Evolutionary conservation across 2,113 vertebrate species (phyloP), one percentile per base, ranked within the genome.

Genomic region (Erythrocercus mccallii): DNA sequence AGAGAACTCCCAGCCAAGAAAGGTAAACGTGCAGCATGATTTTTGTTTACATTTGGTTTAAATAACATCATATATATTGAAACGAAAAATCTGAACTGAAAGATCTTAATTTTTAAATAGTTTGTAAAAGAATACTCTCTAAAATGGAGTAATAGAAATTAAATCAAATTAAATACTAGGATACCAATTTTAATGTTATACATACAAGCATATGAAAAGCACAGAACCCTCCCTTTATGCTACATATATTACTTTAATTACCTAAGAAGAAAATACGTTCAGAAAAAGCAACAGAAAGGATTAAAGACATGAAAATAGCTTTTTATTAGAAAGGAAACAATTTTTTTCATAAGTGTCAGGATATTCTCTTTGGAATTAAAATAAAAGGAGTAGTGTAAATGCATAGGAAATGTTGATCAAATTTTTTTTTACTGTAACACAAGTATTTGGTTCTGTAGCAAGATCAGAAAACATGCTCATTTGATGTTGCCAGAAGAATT

Each of bases 201-300:
- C 7, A 60, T 3, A 45, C 8, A 31, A 0, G 0, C 13, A 57
- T 11, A 31, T 24, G 21, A 31, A 85, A 7, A 65, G 16, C 10
- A 53, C 45, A 61, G 42, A 78, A 61, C 8, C 33, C 65, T 20
- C 53, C 24, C 27, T 37, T 42, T 73, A 78, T 12, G 31, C 45
- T 69, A 47, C 12, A 70, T 6, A 48, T 42, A 13, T 86, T 70
- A 70, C 9, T 93, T 56, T 35, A 60, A 66, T 30, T 42, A 60
- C 9, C 18, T 54, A 56, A 69, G 27, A 86, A 83, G 18, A 69
- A 17, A 56, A 6, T 20, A 35, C 0, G 2, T 51, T 79, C 60
- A 74, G 24, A 74, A 85, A 87, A 86, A 70, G n/a, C 42, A 86
- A 57, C 15, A 27, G 19, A 65, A 71, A 74, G 16, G 3, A 65